Base-by-base conservation (phyloP, 2,797 vertebrate genomes). In the Melanotaenia parkinsoni region DNA sequence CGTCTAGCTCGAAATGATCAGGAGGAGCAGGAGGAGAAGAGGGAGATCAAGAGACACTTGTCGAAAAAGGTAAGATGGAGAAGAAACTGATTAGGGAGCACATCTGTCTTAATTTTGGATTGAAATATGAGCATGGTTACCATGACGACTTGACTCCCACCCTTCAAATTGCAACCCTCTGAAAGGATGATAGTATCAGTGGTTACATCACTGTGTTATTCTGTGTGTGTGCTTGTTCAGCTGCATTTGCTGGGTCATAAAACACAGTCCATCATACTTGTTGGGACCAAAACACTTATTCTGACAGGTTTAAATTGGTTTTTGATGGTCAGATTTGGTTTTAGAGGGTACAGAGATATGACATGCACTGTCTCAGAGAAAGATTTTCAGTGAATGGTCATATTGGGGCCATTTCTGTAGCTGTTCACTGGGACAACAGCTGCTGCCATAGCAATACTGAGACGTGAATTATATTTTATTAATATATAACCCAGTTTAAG, bases 1-100 rank as follows among this genome's bases (percentile, higher is more conserved):
- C 88, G 75, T 91, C 83, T 91, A 99, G 98, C 98, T 79, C 96
- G 96, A 35, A 99, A 99, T 71, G 97, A 99, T 80, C 95, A 96
- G 91, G 97, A 99, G 86, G 97, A 99, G 65, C 96, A 97, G 79
- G 97, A 99, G 84, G 98, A 99, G 93, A 99, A 98, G 88, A 94
- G 97, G 77, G 98, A 99, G 91, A 97, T 99, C 86, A 99, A 98
- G 91, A 96, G 95, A 86, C 95, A 97, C 83, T 91, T 99, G 85
- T 97, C 96, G 40, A 95, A 94, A 50, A 99, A 99, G 97, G 98
- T 99, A 69, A 95, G 95, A 43, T 3, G 2, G 22, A 5, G n/a
- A 18, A 51, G 51, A 47, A 56, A 58, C 14, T 37, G 53, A 82
- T 79, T 50, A 35, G 24, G 5, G 22, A 8, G 56, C 57, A 28